Evolutionary conservation across 2,797 vertebrate genomes (phyloP), one percentile per base, ranked within the genome.

Genomic region (Poecilia wingei): DNA sequence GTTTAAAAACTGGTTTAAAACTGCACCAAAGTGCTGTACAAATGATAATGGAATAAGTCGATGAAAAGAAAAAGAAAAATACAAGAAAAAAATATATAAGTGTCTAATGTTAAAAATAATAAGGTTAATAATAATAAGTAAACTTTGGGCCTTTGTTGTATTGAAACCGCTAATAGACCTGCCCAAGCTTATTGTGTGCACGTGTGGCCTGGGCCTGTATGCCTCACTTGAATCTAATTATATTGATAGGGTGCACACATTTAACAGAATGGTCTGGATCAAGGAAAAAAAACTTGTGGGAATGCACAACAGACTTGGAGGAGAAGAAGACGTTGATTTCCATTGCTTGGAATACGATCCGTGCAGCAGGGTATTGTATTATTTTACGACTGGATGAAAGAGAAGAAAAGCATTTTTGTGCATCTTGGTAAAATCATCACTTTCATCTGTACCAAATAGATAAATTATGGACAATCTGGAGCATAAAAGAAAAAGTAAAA

Each of bases 211-310:
- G 57, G 79, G 82, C 82, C 82, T 76, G 86, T 85, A 86, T 83
- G 83, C 80, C 66, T 92, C 87, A 82, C 80, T 94, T 94, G 82
- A 89, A 91, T 93, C 82, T 84, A 89, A 93, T 95, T 92, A 93
- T 80, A 85, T 78, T 89, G 88, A 92, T 86, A 84, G 70, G 71
- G 36, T 77, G 46, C 72, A 82, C 79, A 84, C 73, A 79, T 84
- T 64, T 82, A 84, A 75, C 77, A 88, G 82, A 86, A 57, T 70
- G 83, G 82, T 75, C 49, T 88, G 86, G 76, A 86, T 79, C 82
- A 84, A 82, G 55, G 77, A 87, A 83, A 77, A 46, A 84, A 82
- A 80, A 79, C 20, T 80, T 57, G 9, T 66, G 72, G 78, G 90
- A 92, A 93, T 89, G 74, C 87, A 78, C 86, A 94, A 87, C 87